phyloP scores from a whole-genome alignment of 2,797 vertebrate species.

The Gallinago nigripennis region DNA sequence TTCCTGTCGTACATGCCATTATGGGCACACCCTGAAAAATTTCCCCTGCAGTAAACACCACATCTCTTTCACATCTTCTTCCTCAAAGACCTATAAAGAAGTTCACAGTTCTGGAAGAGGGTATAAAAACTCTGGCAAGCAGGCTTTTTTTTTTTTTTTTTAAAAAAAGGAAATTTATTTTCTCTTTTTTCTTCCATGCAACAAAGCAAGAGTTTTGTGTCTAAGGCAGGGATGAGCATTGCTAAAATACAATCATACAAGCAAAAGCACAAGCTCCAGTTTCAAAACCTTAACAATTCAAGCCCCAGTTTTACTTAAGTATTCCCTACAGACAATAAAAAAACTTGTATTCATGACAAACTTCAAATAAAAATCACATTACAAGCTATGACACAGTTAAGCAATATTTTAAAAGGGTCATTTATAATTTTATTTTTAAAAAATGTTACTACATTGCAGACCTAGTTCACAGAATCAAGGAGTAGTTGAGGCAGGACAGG shows the following conservation, averaged over 20 bases:
- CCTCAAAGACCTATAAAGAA: neutral
- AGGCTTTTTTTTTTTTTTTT: neutral
- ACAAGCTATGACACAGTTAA: neutral
- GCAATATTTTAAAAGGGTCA: neutral
- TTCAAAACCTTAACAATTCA: neutral
- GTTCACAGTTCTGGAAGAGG: neutral
- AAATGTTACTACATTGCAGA: neutral
- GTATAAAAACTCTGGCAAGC: neutral
- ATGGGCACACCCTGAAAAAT: neutral
- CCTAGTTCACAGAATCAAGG: neutral
- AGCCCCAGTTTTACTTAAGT: neutral
- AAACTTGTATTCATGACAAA: neutral
- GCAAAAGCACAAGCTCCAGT: neutral
- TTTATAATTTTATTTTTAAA: neutral
- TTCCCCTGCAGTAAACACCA: neutral
- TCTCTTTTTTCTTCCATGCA: neutral
- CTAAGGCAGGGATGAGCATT: neutral
- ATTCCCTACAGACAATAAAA: neutral
- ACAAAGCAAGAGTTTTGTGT: neutral
- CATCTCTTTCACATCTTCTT: neutral
- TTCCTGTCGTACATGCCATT: neutral
- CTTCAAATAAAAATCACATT: neutral
- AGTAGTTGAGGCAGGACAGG: neutral
- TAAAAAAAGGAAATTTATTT: fast-evolving
- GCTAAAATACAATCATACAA: neutral